Conservation (phyloP, 2,888 invertebrate genomes). For the Apamea sordens region DNA sequence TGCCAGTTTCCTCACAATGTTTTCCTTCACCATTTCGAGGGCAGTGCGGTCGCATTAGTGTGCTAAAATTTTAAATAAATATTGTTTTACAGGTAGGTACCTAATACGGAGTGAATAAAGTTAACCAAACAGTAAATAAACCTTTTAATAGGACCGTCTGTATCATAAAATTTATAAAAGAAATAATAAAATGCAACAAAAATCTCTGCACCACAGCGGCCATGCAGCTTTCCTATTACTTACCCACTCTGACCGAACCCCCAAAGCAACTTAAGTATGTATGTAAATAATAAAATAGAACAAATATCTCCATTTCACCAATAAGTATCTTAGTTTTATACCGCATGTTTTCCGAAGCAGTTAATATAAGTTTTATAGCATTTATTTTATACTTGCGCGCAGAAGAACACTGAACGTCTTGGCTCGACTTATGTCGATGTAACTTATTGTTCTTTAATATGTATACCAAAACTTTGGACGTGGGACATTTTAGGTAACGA, state of each 20-base stretch:
- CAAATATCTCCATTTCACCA: constrained; percentile 44
- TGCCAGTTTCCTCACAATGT: too few species aligned
- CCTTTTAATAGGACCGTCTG: too few species aligned
- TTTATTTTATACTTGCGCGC: constrained; percentile 69
- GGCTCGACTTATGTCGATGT: constrained; percentile 69
- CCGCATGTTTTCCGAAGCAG: constrained; percentile 51
- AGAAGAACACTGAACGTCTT: constrained; percentile 68
- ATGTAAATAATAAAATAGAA: constrained; percentile 55
- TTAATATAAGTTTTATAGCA: constrained; percentile 68
- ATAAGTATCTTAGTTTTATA: constrained; percentile 59
- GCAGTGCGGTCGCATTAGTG: too few species aligned
- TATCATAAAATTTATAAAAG: not conserved
- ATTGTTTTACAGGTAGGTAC: not conserved
- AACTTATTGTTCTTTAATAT: constrained; percentile 69
- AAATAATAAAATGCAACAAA: not conserved
- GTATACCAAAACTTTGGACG: constrained; percentile 46
- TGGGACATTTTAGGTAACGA: not conserved
- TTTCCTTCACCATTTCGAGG: too few species aligned
- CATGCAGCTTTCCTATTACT: constrained; percentile 30
- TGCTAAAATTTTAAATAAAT: too few species aligned
- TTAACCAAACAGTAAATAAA: not conserved
- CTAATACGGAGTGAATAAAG: not conserved
- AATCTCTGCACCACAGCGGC: constrained; percentile 18
- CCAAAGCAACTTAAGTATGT: constrained; percentile 45
- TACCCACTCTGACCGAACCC: constrained; percentile 11